phyloP scores from a whole-genome alignment of 2,113 vertebrate genomes.

The Neogale vison region DNA sequence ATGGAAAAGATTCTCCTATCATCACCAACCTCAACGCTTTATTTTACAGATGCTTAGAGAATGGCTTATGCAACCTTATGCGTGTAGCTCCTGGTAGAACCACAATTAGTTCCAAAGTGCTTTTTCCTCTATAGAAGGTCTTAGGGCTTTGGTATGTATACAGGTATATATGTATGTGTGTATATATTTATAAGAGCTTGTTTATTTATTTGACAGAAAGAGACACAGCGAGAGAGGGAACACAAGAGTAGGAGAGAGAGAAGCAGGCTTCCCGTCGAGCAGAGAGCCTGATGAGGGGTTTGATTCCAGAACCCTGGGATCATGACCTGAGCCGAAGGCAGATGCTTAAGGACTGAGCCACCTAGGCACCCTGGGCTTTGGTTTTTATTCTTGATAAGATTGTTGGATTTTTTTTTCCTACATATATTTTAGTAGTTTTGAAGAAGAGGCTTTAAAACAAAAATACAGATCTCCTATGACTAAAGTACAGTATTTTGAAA shows the following conservation, averaged over 20 bases:
- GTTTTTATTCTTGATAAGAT: not conserved
- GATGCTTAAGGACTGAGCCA: too few species aligned
- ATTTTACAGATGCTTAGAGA: not conserved
- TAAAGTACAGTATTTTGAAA: conserved; percentile 12
- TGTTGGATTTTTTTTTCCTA: not conserved
- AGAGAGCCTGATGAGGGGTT: too few species aligned
- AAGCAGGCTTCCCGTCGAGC: too few species aligned
- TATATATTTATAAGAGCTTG: too few species aligned
- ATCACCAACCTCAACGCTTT: not conserved
- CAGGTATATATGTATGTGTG: too few species aligned
- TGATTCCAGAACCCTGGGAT: too few species aligned
- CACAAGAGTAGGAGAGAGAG: too few species aligned
- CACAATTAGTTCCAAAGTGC: not conserved
- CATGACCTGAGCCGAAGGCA: too few species aligned
- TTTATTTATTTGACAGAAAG: too few species aligned
- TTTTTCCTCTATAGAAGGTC: not conserved
- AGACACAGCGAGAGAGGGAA: too few species aligned
- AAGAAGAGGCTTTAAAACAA: not conserved
- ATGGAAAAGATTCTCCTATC: not conserved
- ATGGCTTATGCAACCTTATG: not conserved
- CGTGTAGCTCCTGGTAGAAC: not conserved
- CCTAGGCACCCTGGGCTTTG: not conserved
- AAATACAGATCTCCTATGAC: not conserved
- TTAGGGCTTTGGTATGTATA: not conserved
- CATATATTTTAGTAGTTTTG: not conserved